Conservation (phyloP, 2,113 vertebrate genomes). For the Muntiacus muntjak region DNA sequence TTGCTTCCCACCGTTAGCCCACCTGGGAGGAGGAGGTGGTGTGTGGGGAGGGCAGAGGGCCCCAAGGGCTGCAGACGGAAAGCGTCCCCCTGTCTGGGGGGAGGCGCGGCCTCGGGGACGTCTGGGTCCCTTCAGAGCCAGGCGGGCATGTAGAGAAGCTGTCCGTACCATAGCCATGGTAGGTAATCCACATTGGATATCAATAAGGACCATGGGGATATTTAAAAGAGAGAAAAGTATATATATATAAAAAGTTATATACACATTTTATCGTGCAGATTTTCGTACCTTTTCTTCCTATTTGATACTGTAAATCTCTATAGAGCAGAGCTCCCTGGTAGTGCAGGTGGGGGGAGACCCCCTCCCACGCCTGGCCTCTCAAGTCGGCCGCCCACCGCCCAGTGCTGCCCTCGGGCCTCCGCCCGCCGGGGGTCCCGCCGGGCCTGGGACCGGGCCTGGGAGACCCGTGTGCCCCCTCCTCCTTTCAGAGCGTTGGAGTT, state of each 20-base stretch:
- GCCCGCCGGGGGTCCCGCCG: accelerated
- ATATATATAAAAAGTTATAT: slow-evolving; percentile 82
- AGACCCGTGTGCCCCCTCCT: neutral
- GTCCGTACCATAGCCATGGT: slow-evolving; percentile 82
- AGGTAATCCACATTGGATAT: slow-evolving; percentile 99
- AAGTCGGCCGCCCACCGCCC: slow-evolving; percentile 62
- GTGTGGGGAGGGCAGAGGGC: neutral
- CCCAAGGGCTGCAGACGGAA: slow-evolving; percentile 1
- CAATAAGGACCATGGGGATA: slow-evolving; percentile 85
- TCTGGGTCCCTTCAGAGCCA: neutral
- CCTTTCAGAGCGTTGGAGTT: slow-evolving; percentile 63
- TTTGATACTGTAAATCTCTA: slow-evolving; percentile 83
- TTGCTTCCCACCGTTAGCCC: neutral
- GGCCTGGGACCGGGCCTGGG: neutral
- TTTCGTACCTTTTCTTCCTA: slow-evolving; percentile 80
- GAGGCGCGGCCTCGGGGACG: neutral
- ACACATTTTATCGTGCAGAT: slow-evolving; percentile 87
- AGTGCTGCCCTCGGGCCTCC: neutral
- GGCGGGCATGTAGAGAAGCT: slow-evolving; percentile 72
- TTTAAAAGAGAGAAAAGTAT: slow-evolving; percentile 82
- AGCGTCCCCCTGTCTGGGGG: neutral
- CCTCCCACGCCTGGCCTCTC: slow-evolving; percentile 59
- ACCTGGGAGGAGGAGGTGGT: neutral
- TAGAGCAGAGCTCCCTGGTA: slow-evolving; percentile 72
- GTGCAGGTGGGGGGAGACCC: slow-evolving; percentile 36